These are phyloP conservation scores for Drosophila pectinifera DNA, from an alignment of 1,140 invertebrate genomes.

Conservation along the genomic window DNA sequence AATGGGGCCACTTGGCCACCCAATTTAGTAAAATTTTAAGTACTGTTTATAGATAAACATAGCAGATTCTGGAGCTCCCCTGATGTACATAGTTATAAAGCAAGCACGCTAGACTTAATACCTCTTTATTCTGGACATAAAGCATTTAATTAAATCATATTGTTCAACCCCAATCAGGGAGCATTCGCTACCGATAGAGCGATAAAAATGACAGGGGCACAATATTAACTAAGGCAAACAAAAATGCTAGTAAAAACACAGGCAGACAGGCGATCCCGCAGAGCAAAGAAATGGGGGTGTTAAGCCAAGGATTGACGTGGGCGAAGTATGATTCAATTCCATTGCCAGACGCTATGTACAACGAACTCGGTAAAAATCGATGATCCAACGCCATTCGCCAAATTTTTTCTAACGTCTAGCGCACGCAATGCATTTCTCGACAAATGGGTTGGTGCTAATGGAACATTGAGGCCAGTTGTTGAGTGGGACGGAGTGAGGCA, in stretches of 20 bases:
- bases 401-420: slow-evolving; percentile 47
- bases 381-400: slow-evolving; percentile 25
- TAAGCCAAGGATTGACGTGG: slow-evolving; percentile 30
- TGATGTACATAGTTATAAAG: too few species aligned
- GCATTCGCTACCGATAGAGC: neutral
- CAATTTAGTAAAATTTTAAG: too few species aligned
- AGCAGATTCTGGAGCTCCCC: too few species aligned
- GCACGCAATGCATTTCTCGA: slow-evolving; percentile 47
- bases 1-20: too few species aligned
- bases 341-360: slow-evolving; percentile 37
- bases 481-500: slow-evolving; percentile 12
- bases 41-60: too few species aligned
- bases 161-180: neutral
- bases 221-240: slow-evolving; percentile 47
- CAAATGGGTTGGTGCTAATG: slow-evolving; percentile 32
- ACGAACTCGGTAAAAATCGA: slow-evolving; percentile 41
- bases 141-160: neutral
- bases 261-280: slow-evolving; percentile 15
- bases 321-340: slow-evolving; percentile 48
- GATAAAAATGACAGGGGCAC: slow-evolving; percentile 32
- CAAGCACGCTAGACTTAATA: too few species aligned
- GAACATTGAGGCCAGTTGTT: slow-evolving; percentile 21
- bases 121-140: too few species aligned
- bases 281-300: slow-evolving; percentile 19
- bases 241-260: slow-evolving; percentile 25